These are phyloP conservation scores for Augochlora pura DNA, from an alignment of 1,140 invertebrate species.

Conservation along the genomic window DNA sequence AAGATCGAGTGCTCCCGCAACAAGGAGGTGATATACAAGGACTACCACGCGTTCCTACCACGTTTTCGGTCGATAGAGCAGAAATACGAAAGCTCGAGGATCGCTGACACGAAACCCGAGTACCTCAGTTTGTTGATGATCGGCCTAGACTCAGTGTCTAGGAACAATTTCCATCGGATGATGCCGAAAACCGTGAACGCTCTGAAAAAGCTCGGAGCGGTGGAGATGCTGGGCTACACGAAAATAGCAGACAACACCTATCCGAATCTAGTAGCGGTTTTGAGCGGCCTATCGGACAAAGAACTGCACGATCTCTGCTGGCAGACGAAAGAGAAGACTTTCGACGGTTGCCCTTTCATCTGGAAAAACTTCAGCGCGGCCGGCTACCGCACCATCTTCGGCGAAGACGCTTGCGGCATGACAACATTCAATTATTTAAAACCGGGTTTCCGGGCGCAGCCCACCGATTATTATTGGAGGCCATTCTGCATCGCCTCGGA, in stretches of 20 bases:
- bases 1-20: conserved; percentile 82
- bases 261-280: conserved; percentile 88
- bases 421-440: conserved; percentile 82
- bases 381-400: conserved; percentile 81
- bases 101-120: conserved; percentile 22
- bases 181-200: conserved; percentile 87
- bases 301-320: conserved; percentile 84
- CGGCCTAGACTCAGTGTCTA: conserved; percentile 93
- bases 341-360: conserved; percentile 82
- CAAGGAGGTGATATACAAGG: conserved; percentile 81
- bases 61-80: conserved; percentile 76
- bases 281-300: conserved; percentile 84
- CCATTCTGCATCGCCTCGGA: conserved; percentile 79
- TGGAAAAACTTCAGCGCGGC: conserved; percentile 81
- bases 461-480: conserved; percentile 83
- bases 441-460: conserved; percentile 80
- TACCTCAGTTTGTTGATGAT: conserved; percentile 86
- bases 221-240: conserved; percentile 89
- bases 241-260: conserved; percentile 93
- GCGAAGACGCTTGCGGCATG: conserved; percentile 82
- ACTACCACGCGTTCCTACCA: conserved; percentile 86
- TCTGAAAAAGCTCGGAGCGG: conserved; percentile 83
- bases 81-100: conserved; percentile 50
- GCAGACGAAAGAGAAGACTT: conserved; percentile 76
- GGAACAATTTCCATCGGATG: conserved; percentile 90